Percentiles rank a stretch among this genome's conserved stretches.
Evolutionary conservation across 2,797 vertebrate species (phyloP).

Genomic region (Acipenser oxyrinchus): DNA sequence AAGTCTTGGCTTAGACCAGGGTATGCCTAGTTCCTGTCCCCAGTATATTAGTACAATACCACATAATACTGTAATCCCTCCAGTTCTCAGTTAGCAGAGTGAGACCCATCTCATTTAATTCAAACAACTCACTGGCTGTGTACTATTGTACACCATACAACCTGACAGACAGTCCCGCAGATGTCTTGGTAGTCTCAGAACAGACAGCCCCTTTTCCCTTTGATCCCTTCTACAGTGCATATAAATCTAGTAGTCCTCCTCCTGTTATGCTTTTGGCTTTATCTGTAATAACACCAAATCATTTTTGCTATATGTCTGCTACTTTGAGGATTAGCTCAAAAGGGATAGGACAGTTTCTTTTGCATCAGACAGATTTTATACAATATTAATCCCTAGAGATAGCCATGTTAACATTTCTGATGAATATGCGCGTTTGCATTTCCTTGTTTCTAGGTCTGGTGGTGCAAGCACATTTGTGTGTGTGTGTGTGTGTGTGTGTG

Average conservation of each 20-base stretch:
- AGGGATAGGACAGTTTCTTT: constrained; percentile 35
- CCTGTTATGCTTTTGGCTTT: background rate
- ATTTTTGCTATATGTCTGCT: constrained; percentile 46
- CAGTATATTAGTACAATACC: constrained; percentile 1
- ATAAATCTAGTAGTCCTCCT: background rate
- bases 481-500: constrained; percentile 2
- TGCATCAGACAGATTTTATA: constrained; percentile 49
- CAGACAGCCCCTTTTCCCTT: background rate
- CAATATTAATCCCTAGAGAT: constrained; percentile 40
- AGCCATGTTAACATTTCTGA: too few species aligned
- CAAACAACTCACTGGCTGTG: background rate
- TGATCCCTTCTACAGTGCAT: background rate
- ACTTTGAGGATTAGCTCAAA: constrained; percentile 48
- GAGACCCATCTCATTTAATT: background rate
- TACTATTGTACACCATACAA: background rate
- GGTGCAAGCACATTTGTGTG: constrained; percentile 5
- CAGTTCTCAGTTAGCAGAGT: background rate
- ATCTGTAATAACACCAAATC: constrained; percentile 35
- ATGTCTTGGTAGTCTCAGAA: background rate
- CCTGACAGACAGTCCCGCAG: background rate
- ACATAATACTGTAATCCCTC: constrained; percentile 4
- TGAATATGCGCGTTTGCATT: too few species aligned
- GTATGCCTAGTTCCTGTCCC: background rate
- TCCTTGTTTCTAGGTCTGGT: background rate
- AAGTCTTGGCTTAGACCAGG: background rate